phyloP scores from a whole-genome alignment of 2,113 vertebrate genomes.

The Eptatretus burgeri region DNA sequence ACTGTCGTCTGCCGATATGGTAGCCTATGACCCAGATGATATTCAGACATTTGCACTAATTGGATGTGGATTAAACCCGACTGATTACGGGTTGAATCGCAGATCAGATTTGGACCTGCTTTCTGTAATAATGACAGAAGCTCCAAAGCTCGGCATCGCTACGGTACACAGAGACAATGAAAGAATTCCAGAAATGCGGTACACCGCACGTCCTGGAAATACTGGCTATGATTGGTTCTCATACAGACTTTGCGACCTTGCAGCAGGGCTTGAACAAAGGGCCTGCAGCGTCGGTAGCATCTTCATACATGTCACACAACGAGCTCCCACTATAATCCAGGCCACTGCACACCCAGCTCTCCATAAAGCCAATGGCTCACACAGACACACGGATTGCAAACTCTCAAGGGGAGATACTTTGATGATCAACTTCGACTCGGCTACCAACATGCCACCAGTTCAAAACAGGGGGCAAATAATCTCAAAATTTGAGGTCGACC shows the following conservation, averaged over 20 bases:
- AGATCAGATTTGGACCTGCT: background rate
- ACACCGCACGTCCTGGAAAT: background rate
- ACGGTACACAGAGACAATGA: background rate
- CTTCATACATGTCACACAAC: constrained; percentile 5
- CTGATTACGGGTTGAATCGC: background rate
- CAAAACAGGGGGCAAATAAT: background rate
- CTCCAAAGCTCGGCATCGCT: background rate
- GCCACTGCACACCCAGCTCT: background rate
- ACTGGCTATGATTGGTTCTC: background rate
- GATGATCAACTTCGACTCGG: background rate
- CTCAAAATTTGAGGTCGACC: background rate
- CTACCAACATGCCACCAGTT: background rate
- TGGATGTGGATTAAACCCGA: background rate
- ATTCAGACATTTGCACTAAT: background rate
- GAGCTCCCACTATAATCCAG: background rate
- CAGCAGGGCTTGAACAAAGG: background rate
- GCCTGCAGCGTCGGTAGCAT: background rate
- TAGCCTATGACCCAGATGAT: constrained; percentile 4
- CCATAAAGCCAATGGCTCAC: background rate
- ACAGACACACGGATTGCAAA: background rate
- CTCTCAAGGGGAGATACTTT: constrained; percentile 1
- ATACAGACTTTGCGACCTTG: background rate
- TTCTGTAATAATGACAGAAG: background rate
- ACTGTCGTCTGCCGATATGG: background rate
- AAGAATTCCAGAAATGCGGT: background rate